Base-by-base conservation (phyloP, 1,140 invertebrate genomes). In the Conopomorpha cramerella region DNA sequence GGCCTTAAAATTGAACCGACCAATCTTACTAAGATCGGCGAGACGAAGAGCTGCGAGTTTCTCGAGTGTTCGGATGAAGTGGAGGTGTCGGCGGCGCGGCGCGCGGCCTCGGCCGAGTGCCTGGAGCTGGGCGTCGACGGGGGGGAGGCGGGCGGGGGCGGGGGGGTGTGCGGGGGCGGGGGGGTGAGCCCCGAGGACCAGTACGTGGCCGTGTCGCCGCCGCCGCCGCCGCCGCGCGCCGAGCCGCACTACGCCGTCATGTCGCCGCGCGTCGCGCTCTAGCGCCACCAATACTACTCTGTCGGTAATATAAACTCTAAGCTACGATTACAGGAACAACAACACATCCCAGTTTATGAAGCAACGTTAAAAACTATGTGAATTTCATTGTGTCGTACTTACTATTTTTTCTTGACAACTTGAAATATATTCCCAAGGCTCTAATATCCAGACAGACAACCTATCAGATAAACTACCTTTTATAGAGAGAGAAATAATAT, bases 41-140 rank as follows among this genome's bases (percentile, higher is more conserved):
- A 71, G 39, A 58, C 64, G 0, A 70, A 71, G 30, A 71, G 66
- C 43, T 71, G 66, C 34, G 61, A 74, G 40, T 71, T 61, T 28
- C 38, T 71, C 34, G 61, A 74, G 40, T 71, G 59, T 28, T 38
- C 70, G 2, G 66, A 71, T 43, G 70, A 64, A n/a, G 48, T 55
- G 0, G 49, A 51, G 7, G 63, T 49, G 30, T 52, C 57, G 0
- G 15, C 49, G 0, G 16, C 53, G n/a, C 4, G 49, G 45, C 26
- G 28, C 28, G 6, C 30, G 8, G 16, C 6, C 30, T 74, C 66
- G 8, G 66, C 63, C 3, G 68, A 73, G 26, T 68, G 62, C 23
- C 36, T 73, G 4, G 68, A 72, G 15, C 49, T 35, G 2, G 37
- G 30, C 33, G 50, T 49, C 28, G 60, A 57, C 14, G 48, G 36